A percentile compares a stretch with the other conserved stretches of the same genome.
These are phyloP conservation scores for Mystacides longicornis DNA, from an alignment of 2,888 invertebrate species.

Conservation along the genomic window DNA sequence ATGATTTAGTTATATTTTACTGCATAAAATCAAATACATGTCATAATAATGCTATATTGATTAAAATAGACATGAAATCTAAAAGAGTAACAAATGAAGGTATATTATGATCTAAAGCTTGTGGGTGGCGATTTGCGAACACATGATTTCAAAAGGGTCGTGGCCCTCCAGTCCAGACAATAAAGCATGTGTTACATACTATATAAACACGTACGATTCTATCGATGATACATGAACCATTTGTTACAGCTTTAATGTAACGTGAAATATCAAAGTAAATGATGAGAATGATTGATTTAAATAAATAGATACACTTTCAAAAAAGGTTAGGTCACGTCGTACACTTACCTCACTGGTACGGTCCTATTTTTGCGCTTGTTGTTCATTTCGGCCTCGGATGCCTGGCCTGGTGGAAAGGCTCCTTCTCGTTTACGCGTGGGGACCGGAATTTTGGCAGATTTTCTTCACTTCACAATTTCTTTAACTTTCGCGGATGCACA, in stretches of 20 bases:
- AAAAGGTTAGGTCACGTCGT: conserved; percentile 22
- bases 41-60: not conserved
- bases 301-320: not conserved
- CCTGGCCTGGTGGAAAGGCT: conserved; percentile 66
- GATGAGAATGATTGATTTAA: not conserved
- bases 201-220: not conserved
- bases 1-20: not conserved
- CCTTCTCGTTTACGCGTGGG: conserved; percentile 74
- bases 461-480: conserved; percentile 45
- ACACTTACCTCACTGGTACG: conserved; percentile 62
- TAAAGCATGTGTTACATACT: conserved; percentile 9
- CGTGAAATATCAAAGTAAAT: not conserved
- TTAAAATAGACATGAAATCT: not conserved
- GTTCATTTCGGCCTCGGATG: conserved; percentile 61
- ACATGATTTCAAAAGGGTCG: conserved; percentile 7
- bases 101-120: not conserved
- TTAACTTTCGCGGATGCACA: conserved; percentile 53
- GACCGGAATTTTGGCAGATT: conserved; percentile 75
- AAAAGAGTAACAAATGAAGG: too few relatives aligned
- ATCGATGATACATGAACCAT: not conserved
- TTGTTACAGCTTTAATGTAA: not conserved
- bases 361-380: conserved; percentile 81
- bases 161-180: conserved; percentile 13
- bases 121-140: not conserved
- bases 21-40: not conserved